Evolutionary conservation across 2,888 invertebrate genomes (phyloP).

Genomic region (Trissonchulus sp.): DNA sequence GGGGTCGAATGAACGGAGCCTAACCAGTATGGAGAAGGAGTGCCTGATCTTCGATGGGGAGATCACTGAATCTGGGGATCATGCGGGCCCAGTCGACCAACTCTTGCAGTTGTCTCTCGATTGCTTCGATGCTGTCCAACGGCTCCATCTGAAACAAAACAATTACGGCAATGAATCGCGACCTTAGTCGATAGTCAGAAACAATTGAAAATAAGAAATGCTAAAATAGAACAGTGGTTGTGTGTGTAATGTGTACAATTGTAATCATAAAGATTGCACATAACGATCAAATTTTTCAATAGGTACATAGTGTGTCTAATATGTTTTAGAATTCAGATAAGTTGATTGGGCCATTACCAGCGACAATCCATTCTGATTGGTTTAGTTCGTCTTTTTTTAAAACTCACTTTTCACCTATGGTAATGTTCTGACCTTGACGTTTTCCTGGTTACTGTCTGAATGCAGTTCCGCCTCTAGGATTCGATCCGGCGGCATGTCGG

Average conservation of each 20-base stretch:
- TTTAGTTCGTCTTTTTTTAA: too few species aligned
- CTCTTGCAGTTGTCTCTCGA: constrained; percentile 85
- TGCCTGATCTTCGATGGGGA: constrained; percentile 84
- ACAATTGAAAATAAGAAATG: background rate
- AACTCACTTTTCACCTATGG: too few species aligned
- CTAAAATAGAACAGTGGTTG: too few species aligned
- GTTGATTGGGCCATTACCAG: too few species aligned
- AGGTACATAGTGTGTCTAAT: too few species aligned
- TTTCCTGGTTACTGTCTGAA: constrained; percentile 61
- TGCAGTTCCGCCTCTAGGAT: constrained; percentile 83
- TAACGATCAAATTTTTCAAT: too few species aligned
- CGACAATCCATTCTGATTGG: too few species aligned
- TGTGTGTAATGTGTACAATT: too few species aligned
- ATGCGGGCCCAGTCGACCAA: constrained; percentile 92
- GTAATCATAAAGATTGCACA: too few species aligned
- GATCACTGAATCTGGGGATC: constrained; percentile 86
- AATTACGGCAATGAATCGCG: background rate
- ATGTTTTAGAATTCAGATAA: too few species aligned
- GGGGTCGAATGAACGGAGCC: too few species aligned
- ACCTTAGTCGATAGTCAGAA: too few species aligned
- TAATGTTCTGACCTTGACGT: constrained; percentile 31
- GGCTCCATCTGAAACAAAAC: constrained; percentile 26
- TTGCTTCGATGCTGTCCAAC: constrained; percentile 59
- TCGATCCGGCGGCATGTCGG: constrained; percentile 84
- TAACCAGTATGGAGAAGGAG: constrained; percentile 28